Conservation (phyloP, 2,888 invertebrate genomes). For the Melinopterus prodromus region DNA sequence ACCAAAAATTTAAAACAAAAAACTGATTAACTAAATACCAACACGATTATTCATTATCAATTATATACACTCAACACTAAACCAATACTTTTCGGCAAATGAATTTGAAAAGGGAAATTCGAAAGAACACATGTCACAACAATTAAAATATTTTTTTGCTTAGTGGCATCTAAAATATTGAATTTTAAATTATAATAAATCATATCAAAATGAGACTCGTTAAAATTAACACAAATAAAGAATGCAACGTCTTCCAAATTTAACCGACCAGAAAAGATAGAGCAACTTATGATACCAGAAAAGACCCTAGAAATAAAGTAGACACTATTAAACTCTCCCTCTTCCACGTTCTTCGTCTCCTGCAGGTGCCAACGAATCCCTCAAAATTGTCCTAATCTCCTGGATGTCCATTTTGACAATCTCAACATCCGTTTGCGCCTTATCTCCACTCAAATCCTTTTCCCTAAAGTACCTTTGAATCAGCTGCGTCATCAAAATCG, state of each 20-base stretch:
- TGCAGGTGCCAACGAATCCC: constrained; percentile 42
- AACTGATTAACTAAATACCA: not conserved
- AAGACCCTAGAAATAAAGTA: not conserved
- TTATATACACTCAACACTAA: not conserved
- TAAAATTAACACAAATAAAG: not conserved
- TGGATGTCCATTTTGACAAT: constrained; percentile 61
- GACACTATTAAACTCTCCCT: not conserved
- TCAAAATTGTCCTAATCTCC: constrained; percentile 54
- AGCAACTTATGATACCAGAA: not conserved
- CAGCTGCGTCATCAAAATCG: constrained; percentile 66
- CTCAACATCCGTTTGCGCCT: constrained; percentile 59
- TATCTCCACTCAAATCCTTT: constrained; percentile 57
- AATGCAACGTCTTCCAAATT: not conserved
- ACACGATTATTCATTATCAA: not conserved
- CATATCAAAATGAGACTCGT: not conserved
- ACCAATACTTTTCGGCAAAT: not conserved
- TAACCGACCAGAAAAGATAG: not conserved
- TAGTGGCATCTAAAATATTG: not conserved
- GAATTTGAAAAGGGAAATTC: not conserved
- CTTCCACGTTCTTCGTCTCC: not conserved
- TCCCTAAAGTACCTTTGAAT: constrained; percentile 70
- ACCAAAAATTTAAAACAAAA: not conserved
- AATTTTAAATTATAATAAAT: not conserved
- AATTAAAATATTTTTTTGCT: not conserved
- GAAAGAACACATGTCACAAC: not conserved